Evolutionary conservation across 2,888 invertebrate species (phyloP).

Genomic region (Euplexia lucipara): DNA sequence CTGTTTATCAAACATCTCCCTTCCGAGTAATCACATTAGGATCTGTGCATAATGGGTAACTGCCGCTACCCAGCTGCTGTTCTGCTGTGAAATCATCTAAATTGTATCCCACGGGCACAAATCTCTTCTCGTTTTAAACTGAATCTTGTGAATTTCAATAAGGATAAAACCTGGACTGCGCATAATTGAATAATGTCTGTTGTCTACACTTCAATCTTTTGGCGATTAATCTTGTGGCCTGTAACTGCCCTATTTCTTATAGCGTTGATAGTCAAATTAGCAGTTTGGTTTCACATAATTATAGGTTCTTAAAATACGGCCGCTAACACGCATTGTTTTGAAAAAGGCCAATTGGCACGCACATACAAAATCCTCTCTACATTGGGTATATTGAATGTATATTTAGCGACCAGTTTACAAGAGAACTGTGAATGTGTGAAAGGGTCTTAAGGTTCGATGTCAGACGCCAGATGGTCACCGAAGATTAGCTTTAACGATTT

Average conservation of each 20-base stretch:
- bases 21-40: conserved; percentile 82
- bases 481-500: conserved; percentile 53
- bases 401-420: conserved; percentile 15
- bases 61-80: conserved; percentile 83
- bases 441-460: conserved; percentile 48
- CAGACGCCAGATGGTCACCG: conserved; percentile 44
- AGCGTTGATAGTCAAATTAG: conserved; percentile 46
- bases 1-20: conserved; percentile 87
- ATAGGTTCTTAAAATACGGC: conserved; percentile 12
- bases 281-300: conserved; percentile 15
- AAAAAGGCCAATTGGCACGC: conserved; percentile 2
- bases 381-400: background rate
- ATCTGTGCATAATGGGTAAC: conserved; percentile 79
- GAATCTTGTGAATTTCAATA: conserved; percentile 82
- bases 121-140: conserved; percentile 80
- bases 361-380: conserved; percentile 3
- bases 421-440: conserved; percentile 53
- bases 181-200: conserved; percentile 57
- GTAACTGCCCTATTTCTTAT: conserved; percentile 11
- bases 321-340: background rate
- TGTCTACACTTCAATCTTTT: conserved; percentile 54
- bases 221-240: conserved; percentile 37
- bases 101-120: conserved; percentile 83
- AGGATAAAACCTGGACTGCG: conserved; percentile 71
- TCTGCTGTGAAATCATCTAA: conserved; percentile 81